These are phyloP conservation scores for Anoplius nigerrimus DNA, from an alignment of 2,888 invertebrate species.

Conservation along the genomic window DNA sequence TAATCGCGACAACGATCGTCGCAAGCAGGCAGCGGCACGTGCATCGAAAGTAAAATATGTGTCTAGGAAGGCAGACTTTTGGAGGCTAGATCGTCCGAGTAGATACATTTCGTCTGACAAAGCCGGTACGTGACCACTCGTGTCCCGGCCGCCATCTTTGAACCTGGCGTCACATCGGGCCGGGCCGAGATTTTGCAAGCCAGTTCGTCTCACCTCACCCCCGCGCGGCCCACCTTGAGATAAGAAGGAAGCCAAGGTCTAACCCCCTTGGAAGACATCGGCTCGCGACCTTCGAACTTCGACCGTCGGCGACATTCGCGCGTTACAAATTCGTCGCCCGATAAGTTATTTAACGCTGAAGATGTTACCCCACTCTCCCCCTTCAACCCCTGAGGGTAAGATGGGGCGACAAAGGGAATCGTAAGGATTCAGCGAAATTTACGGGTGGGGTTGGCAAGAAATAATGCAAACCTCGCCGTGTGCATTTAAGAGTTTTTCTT, in stretches of 20 bases:
- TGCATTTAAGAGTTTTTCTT: too few relatives aligned
- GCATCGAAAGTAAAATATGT: not conserved
- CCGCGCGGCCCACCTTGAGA: conserved; percentile 42
- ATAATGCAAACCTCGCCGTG: too few relatives aligned
- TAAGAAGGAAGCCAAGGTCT: conserved; percentile 58
- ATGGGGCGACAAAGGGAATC: too few relatives aligned
- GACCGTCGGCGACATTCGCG: conserved; percentile 33
- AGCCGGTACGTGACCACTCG: conserved; percentile 64
- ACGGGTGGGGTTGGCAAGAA: too few relatives aligned
- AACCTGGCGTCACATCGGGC: conserved; percentile 39
- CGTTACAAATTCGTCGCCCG: conserved; percentile 24
- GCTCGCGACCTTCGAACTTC: conserved; percentile 47
- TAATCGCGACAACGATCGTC: not conserved
- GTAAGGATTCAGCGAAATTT: too few relatives aligned
- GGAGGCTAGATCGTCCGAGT: conserved; percentile 58
- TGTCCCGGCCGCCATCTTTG: conserved; percentile 48
- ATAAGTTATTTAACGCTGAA: not conserved
- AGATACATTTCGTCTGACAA: conserved; percentile 61
- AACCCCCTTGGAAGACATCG: conserved; percentile 46
- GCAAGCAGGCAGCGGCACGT: not conserved
- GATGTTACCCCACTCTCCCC: too few relatives aligned
- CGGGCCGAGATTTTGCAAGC: conserved; percentile 34
- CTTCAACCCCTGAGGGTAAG: too few relatives aligned
- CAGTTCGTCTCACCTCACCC: conserved; percentile 1
- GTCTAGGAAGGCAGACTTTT: conserved; percentile 44